Evolutionary conservation across 2,888 invertebrate genomes (phyloP), one percentile per base, ranked within the genome.

Genomic region (Eurytoma adleriae): DNA sequence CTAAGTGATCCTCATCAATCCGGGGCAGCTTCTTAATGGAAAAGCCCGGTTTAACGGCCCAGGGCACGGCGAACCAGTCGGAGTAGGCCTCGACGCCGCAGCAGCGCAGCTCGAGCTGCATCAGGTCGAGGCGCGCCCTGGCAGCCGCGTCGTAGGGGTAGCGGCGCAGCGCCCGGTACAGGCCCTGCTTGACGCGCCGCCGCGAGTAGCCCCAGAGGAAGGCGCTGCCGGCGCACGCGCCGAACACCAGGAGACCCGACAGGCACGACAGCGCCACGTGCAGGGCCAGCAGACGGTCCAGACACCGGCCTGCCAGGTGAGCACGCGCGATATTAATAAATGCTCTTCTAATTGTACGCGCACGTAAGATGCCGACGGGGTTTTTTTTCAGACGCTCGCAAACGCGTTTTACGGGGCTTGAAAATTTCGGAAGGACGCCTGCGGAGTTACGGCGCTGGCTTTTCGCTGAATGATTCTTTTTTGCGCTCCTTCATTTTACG

Each of bases 21-120:
- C 40, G 7, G 10, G 40, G 10, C 1, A 10, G 10, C 10, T 40
- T 40, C 10, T 7, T 40, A 2, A 24, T 24, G 1, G 24, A 24
- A 24, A 24, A 24, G 24, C 24, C 24, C 24, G 24, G 24, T 24
- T 24, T 24, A 10, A 1, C 40, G 10, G 78, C 59, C 94, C 94
- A 94, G 0, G 92, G 91, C 78, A 94, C 92, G 76, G 89, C 92
- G 85, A 94, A 94, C 94, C 94, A 94, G 86, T 94, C 94, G 80
- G 92, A 91, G 84, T 92, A 94, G 83, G 91, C 91, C 67, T 92
- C 92, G 69, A 93, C 92, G 0, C 94, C 94, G 86, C 94, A 94
- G 87, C 94, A 94, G 79, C 93, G 93, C 84, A 94, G 93, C 82
- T 93, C 92, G 1, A 93, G 93, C 89, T 94, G 94, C 83, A 94